Percentiles rank a stretch among this genome's conserved stretches.
Evolutionary conservation across 2,113 vertebrate species (phyloP).

Genomic region (Pomatorhinus ruficollis): DNA sequence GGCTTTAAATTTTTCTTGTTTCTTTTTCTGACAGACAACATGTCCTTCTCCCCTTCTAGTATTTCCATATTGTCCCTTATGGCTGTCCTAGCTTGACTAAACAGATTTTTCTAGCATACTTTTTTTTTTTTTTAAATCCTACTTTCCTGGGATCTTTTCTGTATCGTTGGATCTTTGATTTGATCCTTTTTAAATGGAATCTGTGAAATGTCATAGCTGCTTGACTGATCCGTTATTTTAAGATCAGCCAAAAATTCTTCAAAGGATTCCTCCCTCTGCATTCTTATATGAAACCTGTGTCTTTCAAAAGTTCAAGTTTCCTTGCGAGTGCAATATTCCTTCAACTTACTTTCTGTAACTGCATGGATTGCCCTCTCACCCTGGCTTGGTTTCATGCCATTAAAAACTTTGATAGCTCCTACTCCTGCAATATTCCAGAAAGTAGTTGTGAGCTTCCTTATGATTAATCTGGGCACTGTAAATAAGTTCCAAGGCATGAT

Average conservation of each 20-base stretch:
- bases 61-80: background rate
- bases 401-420: conserved; percentile 9
- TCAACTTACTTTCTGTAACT: background rate
- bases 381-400: conserved; percentile 3
- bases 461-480: background rate
- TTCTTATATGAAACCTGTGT: background rate
- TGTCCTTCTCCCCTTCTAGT: background rate
- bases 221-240: background rate
- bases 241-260: conserved; percentile 45
- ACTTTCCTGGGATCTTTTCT: background rate
- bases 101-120: background rate
- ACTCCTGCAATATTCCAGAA: conserved; percentile 16
- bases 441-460: background rate
- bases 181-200: background rate
- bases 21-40: background rate
- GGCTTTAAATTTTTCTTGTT: background rate
- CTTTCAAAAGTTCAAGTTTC: conserved; percentile 11
- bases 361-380: conserved; percentile 17
- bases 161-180: background rate
- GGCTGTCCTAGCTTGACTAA: background rate
- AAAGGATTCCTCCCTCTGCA: background rate
- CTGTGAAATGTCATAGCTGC: background rate
- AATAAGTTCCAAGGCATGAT: background rate
- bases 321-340: background rate
- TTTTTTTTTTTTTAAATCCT: background rate